phyloP scores from a whole-genome alignment of 2,797 vertebrate species.

The Cirrhinus mrigala region DNA sequence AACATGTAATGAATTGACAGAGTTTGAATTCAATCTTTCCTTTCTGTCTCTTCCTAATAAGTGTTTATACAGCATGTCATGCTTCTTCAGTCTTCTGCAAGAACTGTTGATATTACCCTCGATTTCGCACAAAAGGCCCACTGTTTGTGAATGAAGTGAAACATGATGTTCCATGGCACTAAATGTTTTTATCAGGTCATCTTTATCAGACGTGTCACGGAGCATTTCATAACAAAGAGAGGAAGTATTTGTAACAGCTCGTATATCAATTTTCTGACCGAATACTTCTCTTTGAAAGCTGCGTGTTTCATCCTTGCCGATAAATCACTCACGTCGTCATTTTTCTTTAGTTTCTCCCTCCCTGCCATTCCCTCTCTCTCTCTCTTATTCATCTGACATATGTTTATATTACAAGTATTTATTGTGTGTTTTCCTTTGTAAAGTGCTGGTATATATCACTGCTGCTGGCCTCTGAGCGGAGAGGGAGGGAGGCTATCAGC shows the following conservation, averaged over 20 bases:
- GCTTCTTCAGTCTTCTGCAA: background rate
- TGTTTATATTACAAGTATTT: constrained; percentile 56
- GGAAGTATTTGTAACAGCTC: constrained; percentile 41
- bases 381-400: constrained; percentile 46
- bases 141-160: constrained; percentile 30
- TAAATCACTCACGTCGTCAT: constrained; percentile 60
- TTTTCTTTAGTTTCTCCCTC: constrained; percentile 39
- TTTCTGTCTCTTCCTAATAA: constrained; percentile 6
- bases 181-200: constrained; percentile 47
- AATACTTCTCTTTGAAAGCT: constrained; percentile 36
- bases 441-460: constrained; percentile 58
- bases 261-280: constrained; percentile 3
- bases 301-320: constrained; percentile 54
- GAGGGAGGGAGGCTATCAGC: constrained; percentile 36
- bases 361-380: background rate
- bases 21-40: background rate
- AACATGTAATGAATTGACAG: background rate
- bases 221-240: constrained; percentile 31
- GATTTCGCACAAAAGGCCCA: constrained; percentile 13
- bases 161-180: constrained; percentile 28
- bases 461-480: constrained; percentile 25
- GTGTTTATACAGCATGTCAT: background rate
- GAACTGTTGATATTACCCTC: constrained; percentile 1
- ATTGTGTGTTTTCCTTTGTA: constrained; percentile 56
- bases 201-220: constrained; percentile 16